A percentile compares a stretch with the other conserved stretches of the same genome.
phyloP scores from a whole-genome alignment of 2,113 vertebrate species.

The Uria aalge region DNA sequence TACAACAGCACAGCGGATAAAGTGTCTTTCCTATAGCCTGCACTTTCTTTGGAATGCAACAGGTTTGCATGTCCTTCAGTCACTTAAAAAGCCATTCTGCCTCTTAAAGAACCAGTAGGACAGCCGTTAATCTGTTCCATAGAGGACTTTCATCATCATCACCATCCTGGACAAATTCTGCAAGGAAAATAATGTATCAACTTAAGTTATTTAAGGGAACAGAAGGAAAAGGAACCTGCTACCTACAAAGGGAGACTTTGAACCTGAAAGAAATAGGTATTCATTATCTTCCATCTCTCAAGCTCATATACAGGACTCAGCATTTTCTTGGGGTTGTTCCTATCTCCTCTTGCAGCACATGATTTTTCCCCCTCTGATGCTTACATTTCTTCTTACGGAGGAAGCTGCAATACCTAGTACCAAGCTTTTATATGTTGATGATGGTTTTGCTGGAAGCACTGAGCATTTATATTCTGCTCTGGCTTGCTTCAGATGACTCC shows the following conservation, averaged over 20 bases:
- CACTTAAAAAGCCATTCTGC: not conserved
- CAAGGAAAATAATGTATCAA: not conserved
- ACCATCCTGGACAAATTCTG: not conserved
- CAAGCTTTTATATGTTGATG: not conserved
- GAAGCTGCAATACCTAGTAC: not conserved
- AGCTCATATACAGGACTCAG: not conserved
- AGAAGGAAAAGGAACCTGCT: not conserved
- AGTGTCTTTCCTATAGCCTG: not conserved
- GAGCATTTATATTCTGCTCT: not conserved
- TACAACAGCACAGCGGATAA: not conserved
- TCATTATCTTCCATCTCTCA: not conserved
- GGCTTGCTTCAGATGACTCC: accelerated
- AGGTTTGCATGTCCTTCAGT: not conserved
- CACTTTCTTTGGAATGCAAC: not conserved
- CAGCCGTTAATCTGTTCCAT: not conserved
- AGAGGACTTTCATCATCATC: not conserved
- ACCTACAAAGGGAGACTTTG: not conserved
- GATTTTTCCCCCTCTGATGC: not conserved
- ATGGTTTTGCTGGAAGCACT: not conserved
- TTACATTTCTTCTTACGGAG: not conserved
- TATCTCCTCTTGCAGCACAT: not conserved
- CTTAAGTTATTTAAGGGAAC: not conserved
- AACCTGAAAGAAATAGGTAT: not conserved
- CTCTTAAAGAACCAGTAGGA: not conserved
- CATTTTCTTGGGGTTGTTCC: not conserved